Evolutionary conservation across 2,888 invertebrate species (phyloP), one percentile per base, ranked within the genome.

Genomic region (Blastobasis lacticolella): DNA sequence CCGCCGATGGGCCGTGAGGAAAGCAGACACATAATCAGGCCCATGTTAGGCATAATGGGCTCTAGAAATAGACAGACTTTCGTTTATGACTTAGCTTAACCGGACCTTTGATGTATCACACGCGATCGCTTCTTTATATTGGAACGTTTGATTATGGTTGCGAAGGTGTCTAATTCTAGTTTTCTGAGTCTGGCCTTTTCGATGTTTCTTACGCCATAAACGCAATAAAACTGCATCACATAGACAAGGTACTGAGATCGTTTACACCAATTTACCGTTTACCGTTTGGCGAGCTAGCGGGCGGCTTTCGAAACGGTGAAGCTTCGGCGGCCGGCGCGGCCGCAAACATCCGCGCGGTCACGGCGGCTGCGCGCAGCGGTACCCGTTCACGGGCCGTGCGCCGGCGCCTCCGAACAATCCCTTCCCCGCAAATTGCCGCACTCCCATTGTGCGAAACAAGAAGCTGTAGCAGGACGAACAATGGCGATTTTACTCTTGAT

Each of bases 391-490:
- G 74, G 61, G 53, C 53, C 52, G 52, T 59, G 67, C 66, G 61
- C 66, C 58, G 59, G 51, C 56, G 54, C 55, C 63, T 51, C 48
- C 56, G 56, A 63, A 66, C 64, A 63, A 61, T 67, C 66, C 70
- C 48, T 44, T 23, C 63, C 62, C 62, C 57, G 60, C 65, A 66
- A 69, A 73, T 70, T 71, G 61, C 66, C 53, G 55, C 55, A 61
- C 61, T 59, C 60, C 74, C 64, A 78, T 84, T 83, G 80, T 81
- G 66, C 56, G 55, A 57, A 77, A 59, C 63, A 70, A 81, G 66
- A 67, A 66, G 62, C 73, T 79, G 75, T 78, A 69, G 71, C 75
- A 63, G 58, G 53, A 56, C 54, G 52, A 54, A 59, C 60, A 64
- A 63, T 51, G 41, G 49, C 40, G 41, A 47, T 49, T 54, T 46